These are phyloP conservation scores for Amniataba percoides DNA, from an alignment of 2,797 vertebrate genomes.

Conservation along the genomic window DNA sequence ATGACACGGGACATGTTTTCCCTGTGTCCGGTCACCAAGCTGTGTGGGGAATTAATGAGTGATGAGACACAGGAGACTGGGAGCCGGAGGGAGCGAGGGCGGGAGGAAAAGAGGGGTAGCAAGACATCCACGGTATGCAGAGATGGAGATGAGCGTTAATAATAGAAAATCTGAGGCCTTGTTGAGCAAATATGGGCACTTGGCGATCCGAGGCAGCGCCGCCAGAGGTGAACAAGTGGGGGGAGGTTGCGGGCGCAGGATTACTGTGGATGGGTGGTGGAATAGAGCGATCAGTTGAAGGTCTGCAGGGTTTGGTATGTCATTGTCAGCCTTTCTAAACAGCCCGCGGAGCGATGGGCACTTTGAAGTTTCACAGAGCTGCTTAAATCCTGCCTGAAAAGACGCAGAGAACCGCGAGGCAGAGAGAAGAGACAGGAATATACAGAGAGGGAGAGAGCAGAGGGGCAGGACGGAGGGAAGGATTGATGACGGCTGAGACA, in stretches of 20 bases:
- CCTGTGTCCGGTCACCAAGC: slow-evolving; percentile 37
- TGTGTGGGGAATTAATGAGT: slow-evolving; percentile 55
- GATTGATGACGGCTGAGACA: slow-evolving; percentile 69
- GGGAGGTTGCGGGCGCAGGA: slow-evolving; percentile 48
- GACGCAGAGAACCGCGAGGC: slow-evolving; percentile 79
- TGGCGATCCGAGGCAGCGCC: slow-evolving; percentile 47
- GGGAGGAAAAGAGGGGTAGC: slow-evolving; percentile 24
- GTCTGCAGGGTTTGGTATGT: slow-evolving; percentile 82
- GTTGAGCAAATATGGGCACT: slow-evolving; percentile 66
- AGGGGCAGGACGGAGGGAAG: slow-evolving; percentile 53
- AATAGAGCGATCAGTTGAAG: slow-evolving; percentile 75
- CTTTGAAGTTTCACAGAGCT: slow-evolving; percentile 84
- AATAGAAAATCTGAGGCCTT: slow-evolving; percentile 68
- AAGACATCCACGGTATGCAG: slow-evolving; percentile 46
- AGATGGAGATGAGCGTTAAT: slow-evolving; percentile 71
- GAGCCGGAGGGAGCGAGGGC: slow-evolving; percentile 8
- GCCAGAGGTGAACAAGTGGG: slow-evolving; percentile 66
- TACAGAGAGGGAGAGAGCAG: slow-evolving; percentile 35
- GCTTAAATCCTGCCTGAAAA: slow-evolving; percentile 84
- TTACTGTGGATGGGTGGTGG: slow-evolving; percentile 61
- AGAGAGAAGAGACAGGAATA: slow-evolving; percentile 75
- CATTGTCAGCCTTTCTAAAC: slow-evolving; percentile 83
- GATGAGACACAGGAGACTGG: slow-evolving; percentile 35
- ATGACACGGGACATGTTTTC: slow-evolving; percentile 36
- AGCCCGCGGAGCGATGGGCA: slow-evolving; percentile 77